Evolutionary conservation across 2,797 vertebrate genomes (phyloP).

Genomic region (Sebastiscus albofasciatus): DNA sequence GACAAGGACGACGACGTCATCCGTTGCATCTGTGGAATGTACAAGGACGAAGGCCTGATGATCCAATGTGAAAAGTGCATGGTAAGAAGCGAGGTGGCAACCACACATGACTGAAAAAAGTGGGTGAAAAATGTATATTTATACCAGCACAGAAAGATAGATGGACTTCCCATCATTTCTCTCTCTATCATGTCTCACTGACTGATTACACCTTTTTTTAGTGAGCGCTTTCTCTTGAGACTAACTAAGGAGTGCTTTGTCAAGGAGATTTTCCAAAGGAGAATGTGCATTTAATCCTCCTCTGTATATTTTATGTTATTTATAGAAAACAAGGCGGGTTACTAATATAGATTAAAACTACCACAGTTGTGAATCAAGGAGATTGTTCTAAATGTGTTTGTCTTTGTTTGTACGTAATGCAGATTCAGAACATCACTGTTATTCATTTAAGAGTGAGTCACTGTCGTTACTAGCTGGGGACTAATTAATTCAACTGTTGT

Average conservation of each 20-base stretch:
- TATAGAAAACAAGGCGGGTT: conserved; percentile 37
- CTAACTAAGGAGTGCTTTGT: conserved; percentile 13
- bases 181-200: not conserved
- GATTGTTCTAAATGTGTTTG: not conserved
- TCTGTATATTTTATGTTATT: conserved; percentile 29
- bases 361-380: conserved; percentile 12
- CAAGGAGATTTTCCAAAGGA: conserved; percentile 28
- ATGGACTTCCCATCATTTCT: not conserved
- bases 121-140: not conserved
- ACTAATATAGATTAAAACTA: conserved; percentile 18
- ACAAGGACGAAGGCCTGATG: conserved; percentile 98
- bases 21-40: conserved; percentile 97
- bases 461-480: not conserved
- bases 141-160: not conserved
- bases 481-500: not conserved
- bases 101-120: not conserved
- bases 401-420: not conserved
- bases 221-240: conserved; percentile 4
- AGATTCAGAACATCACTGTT: not conserved
- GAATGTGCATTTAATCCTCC: not conserved
- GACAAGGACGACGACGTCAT: conserved; percentile 97
- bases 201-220: conserved; percentile 26
- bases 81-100: conserved; percentile 76
- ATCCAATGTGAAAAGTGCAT: conserved; percentile 99
- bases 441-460: not conserved